These are phyloP conservation scores for Polydrusus pterygomalis DNA, from an alignment of 2,888 invertebrate genomes.

Conservation along the genomic window DNA sequence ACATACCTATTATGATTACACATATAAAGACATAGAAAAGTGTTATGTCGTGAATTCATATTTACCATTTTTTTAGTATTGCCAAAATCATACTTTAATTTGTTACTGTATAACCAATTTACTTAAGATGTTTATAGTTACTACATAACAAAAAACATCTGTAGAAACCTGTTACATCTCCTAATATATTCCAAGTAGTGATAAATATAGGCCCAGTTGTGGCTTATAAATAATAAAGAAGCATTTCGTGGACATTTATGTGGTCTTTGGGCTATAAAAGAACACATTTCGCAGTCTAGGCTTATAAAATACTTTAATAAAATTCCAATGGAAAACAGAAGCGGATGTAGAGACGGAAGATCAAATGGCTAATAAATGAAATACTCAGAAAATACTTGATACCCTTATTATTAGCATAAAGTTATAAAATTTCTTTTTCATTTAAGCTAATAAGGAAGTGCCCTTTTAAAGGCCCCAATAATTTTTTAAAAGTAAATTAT, in stretches of 20 bases:
- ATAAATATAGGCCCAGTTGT: conserved; percentile 10
- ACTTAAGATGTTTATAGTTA: no score
- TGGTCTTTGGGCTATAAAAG: conserved; percentile 10
- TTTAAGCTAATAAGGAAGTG: no score
- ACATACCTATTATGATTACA: no score
- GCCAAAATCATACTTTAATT: no score
- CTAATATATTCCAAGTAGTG: conserved; percentile 16
- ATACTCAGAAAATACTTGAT: background rate
- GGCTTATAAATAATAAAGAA: conserved; percentile 16
- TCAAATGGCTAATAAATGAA: conserved; percentile 13
- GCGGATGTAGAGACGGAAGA: conserved; percentile 9
- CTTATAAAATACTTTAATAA: conserved; percentile 26
- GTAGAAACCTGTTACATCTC: conserved; percentile 9
- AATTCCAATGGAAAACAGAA: conserved; percentile 8
- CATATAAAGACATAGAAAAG: no score
- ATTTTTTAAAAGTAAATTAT: no score
- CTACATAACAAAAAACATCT: background rate
- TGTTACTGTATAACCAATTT: no score
- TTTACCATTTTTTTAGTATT: no score
- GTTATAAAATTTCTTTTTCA: no score
- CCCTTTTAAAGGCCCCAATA: no score
- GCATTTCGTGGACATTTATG: conserved; percentile 18
- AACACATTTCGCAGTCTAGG: conserved; percentile 23
- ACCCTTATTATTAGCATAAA: no score
- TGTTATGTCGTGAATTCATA: no score